Evolutionary conservation across 2,888 invertebrate species (phyloP).

Genomic region (Limnephilus auricula): DNA sequence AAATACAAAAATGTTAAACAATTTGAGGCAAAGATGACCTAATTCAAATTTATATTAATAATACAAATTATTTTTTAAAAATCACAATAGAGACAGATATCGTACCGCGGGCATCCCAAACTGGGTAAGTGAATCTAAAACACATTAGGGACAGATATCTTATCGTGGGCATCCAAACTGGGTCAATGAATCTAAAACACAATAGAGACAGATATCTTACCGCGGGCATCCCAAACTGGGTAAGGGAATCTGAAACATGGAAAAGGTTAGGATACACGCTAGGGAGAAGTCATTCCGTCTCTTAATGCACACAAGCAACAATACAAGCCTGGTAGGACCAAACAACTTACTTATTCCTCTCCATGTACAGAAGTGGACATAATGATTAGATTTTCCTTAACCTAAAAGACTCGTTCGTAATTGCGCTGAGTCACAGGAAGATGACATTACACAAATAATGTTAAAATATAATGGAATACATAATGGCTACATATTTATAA

Average conservation of each 20-base stretch:
- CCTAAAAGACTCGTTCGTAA: not conserved
- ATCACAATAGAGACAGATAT: slow-evolving; percentile 4
- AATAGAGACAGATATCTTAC: not conserved
- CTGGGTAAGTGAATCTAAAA: not conserved
- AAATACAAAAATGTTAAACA: not conserved
- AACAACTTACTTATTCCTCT: not conserved
- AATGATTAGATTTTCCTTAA: not conserved
- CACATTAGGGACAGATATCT: no score
- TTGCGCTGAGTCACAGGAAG: not conserved
- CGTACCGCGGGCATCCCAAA: not conserved
- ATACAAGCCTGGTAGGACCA: not conserved
- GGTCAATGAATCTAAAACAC: no score
- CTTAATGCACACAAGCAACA: not conserved
- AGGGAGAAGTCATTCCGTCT: not conserved
- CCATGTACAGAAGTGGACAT: not conserved
- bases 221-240: not conserved
- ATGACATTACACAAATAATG: not conserved
- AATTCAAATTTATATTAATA: slow-evolving; percentile 10
- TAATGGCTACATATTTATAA: not conserved
- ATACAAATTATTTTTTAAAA: slow-evolving; percentile 5
- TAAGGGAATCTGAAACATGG: not conserved
- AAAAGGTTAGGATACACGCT: not conserved
- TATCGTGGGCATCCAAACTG: no score
- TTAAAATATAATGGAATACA: not conserved
- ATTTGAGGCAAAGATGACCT: not conserved